phyloP scores from a whole-genome alignment of 2,113 vertebrate genomes.

The Ailurus styani region DNA sequence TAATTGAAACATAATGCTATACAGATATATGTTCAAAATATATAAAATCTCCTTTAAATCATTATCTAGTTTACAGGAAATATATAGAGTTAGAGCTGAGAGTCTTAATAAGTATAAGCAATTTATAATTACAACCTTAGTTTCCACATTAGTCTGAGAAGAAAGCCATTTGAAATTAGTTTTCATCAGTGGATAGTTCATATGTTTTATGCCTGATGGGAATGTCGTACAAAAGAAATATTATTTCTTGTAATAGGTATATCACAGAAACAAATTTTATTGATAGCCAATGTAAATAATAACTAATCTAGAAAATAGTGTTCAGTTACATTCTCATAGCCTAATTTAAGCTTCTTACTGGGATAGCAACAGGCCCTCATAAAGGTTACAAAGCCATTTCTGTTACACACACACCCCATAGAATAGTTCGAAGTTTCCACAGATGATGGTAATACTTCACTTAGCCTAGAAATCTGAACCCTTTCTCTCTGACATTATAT shows the following conservation, averaged over 20 bases:
- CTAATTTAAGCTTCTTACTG: neutral
- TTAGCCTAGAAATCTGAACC: neutral
- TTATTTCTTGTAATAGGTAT: slow-evolving; percentile 64
- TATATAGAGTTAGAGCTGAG: slow-evolving; percentile 66
- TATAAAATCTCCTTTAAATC: slow-evolving; percentile 49
- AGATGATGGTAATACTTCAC: neutral
- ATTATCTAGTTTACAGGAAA: slow-evolving; percentile 71
- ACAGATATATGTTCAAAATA: slow-evolving; percentile 61
- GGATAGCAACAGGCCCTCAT: neutral
- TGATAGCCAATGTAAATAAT: slow-evolving; percentile 34
- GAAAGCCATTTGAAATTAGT: slow-evolving; percentile 70
- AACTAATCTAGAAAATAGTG: neutral
- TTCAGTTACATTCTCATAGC: neutral
- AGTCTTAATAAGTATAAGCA: slow-evolving; percentile 61
- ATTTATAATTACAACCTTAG: slow-evolving; percentile 67
- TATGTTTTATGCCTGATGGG: slow-evolving; percentile 45
- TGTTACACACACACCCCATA: neutral
- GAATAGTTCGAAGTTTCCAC: neutral
- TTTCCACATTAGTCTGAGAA: slow-evolving; percentile 63
- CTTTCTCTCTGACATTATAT: neutral
- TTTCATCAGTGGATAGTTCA: slow-evolving; percentile 64
- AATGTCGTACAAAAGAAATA: slow-evolving; percentile 66
- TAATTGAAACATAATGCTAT: slow-evolving; percentile 55
- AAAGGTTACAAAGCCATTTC: neutral
- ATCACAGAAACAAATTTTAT: slow-evolving; percentile 57